Evolutionary conservation across 2,888 invertebrate species (phyloP).

Genomic region (Leucophenga maculata): DNA sequence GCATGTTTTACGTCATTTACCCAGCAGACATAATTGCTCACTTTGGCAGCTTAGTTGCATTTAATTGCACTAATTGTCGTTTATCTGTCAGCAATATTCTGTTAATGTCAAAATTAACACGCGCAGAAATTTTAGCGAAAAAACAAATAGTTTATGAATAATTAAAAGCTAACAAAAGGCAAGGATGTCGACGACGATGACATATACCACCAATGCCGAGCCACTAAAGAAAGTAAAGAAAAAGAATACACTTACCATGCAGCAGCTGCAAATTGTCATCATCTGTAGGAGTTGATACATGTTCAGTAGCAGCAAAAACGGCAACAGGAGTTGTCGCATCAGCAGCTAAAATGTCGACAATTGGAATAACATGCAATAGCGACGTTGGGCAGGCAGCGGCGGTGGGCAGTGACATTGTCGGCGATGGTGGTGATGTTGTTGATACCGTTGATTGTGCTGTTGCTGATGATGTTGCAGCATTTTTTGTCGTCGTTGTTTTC

Average conservation of each 20-base stretch:
- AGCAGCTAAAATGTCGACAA: slow-evolving; percentile 16
- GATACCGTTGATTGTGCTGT: slow-evolving; percentile 26
- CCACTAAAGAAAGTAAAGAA: background rate
- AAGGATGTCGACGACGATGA: slow-evolving; percentile 11
- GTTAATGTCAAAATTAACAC: background rate
- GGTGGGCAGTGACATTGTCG: slow-evolving; percentile 48
- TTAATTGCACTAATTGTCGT: slow-evolving; percentile 2
- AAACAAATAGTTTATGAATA: slow-evolving; percentile 48
- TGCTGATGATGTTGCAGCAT: slow-evolving; percentile 34
- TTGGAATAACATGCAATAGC: slow-evolving; percentile 20
- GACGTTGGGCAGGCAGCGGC: slow-evolving; percentile 6
- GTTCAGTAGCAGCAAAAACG: slow-evolving; percentile 12
- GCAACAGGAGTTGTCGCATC: background rate
- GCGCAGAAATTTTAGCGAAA: slow-evolving; percentile 33
- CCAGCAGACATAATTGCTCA: too few species aligned
- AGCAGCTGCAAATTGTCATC: slow-evolving; percentile 29
- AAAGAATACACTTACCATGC: slow-evolving; percentile 42
- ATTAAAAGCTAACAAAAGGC: slow-evolving; percentile 68
- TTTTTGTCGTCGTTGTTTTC: slow-evolving; percentile 20
- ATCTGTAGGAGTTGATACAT: slow-evolving; percentile 10
- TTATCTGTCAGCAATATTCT: background rate
- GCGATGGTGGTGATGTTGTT: slow-evolving; percentile 43
- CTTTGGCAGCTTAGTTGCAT: background rate
- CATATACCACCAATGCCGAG: background rate
- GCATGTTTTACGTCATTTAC: too few species aligned